These are phyloP conservation scores for Sarcophaga variegata DNA, from an alignment of 2,888 invertebrate genomes.

Conservation along the genomic window DNA sequence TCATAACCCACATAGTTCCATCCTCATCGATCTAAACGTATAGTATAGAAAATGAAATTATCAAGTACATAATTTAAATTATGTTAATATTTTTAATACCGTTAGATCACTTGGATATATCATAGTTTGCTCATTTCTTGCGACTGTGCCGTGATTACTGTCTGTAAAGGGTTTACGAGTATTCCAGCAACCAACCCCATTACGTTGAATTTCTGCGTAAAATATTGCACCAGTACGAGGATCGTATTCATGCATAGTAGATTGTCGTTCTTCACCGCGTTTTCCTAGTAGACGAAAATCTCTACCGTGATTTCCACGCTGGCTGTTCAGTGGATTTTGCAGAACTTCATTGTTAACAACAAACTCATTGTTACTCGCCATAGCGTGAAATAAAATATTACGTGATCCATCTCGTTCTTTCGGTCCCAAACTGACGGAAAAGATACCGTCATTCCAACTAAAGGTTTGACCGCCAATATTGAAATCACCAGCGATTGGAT, in stretches of 20 bases:
- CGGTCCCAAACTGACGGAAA: slow-evolving; percentile 86
- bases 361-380: slow-evolving; percentile 88
- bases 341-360: slow-evolving; percentile 86
- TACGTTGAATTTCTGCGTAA: slow-evolving; percentile 87
- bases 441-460: slow-evolving; percentile 91
- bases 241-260: slow-evolving; percentile 87
- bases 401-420: slow-evolving; percentile 83
- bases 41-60: slow-evolving; percentile 5
- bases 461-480: slow-evolving; percentile 87
- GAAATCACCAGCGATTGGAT: slow-evolving; percentile 87
- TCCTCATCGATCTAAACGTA: slow-evolving; percentile 83
- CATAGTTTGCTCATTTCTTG: slow-evolving; percentile 84
- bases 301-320: slow-evolving; percentile 83
- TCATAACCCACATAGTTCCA: slow-evolving; percentile 86
- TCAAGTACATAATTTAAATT: background rate
- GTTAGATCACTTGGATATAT: slow-evolving; percentile 88
- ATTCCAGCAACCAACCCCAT: slow-evolving; percentile 91
- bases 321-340: slow-evolving; percentile 83
- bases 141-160: slow-evolving; percentile 84
- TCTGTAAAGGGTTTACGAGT: slow-evolving; percentile 82
- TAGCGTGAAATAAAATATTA: slow-evolving; percentile 89
- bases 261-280: slow-evolving; percentile 86
- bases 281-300: slow-evolving; percentile 85
- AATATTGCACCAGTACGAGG: slow-evolving; percentile 85
- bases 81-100: slow-evolving; percentile 73